These are phyloP conservation scores for Poeciliopsis turneri DNA, from an alignment of 2,797 vertebrate genomes.

Conservation along the genomic window DNA sequence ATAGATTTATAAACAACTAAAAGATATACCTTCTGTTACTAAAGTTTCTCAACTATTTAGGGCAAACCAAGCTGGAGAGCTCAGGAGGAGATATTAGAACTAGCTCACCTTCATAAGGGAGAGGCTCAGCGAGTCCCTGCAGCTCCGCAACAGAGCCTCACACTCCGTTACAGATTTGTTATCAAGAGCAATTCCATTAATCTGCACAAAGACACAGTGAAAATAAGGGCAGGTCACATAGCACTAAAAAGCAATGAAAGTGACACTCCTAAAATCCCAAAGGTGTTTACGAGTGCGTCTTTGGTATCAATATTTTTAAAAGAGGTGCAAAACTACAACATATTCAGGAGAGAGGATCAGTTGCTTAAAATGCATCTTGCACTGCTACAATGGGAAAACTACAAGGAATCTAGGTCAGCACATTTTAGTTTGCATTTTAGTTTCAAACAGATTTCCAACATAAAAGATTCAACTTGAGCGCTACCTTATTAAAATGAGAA, in stretches of 20 bases:
- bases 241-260: background rate
- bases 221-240: conserved; percentile 56
- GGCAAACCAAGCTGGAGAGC: conserved; percentile 13
- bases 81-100: conserved; percentile 23
- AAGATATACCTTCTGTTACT: background rate
- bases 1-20: background rate
- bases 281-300: conserved; percentile 3
- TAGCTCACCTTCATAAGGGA: conserved; percentile 94
- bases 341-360: conserved; percentile 26
- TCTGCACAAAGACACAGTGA: conserved; percentile 78
- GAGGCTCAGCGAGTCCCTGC: conserved; percentile 93
- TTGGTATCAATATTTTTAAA: conserved; percentile 7
- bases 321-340: conserved; percentile 37
- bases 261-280: conserved; percentile 34
- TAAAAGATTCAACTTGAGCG: conserved; percentile 33
- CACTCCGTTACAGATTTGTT: conserved; percentile 98
- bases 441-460: conserved; percentile 56
- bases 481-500: conserved; percentile 5
- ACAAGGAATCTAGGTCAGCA: conserved; percentile 62
- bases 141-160: conserved; percentile 92
- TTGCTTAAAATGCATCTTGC: conserved; percentile 17
- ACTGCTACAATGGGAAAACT: conserved; percentile 21
- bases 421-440: conserved; percentile 41
- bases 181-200: conserved; percentile 97
- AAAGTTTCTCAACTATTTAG: conserved; percentile 33